Conservation (phyloP, 37 sponge, comb jelly and placozoan genomes). For the Oscarella lobularis region DNA sequence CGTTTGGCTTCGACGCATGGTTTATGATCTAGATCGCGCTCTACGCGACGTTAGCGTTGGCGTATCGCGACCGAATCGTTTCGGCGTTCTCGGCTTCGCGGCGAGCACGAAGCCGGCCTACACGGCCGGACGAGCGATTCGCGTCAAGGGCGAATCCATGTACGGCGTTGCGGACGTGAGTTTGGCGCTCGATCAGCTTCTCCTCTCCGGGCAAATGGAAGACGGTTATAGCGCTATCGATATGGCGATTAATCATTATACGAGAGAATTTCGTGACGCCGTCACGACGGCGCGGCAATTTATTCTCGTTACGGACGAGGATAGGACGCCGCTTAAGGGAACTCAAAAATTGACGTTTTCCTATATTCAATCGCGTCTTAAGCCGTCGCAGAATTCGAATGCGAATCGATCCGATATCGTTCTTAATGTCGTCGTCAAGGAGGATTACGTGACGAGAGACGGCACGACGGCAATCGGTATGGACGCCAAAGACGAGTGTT, state of each 20-base stretch:
- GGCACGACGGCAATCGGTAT: background rate
- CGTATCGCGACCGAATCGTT: background rate
- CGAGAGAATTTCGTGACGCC: background rate
- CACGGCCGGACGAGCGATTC: background rate
- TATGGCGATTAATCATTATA: background rate
- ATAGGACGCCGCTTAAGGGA: background rate
- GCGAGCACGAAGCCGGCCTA: background rate
- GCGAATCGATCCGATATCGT: background rate
- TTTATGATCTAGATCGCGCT: background rate
- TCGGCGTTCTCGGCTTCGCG: background rate
- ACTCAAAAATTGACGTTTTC: background rate
- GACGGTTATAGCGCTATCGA: background rate
- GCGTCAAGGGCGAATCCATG: background rate
- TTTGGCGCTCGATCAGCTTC: background rate
- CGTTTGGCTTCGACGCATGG: background rate
- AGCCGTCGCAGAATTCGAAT: background rate
- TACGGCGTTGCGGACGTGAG: background rate
- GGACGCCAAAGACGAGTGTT: background rate
- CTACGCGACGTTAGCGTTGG: background rate
- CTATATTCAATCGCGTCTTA: background rate
- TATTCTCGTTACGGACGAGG: slow-evolving; percentile 2
- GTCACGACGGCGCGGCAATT: background rate
- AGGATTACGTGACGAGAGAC: background rate
- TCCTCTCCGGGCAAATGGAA: background rate
- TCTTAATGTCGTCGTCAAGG: background rate